Base-by-base conservation (phyloP, 2,888 invertebrate species). In the Biston betularia region DNA sequence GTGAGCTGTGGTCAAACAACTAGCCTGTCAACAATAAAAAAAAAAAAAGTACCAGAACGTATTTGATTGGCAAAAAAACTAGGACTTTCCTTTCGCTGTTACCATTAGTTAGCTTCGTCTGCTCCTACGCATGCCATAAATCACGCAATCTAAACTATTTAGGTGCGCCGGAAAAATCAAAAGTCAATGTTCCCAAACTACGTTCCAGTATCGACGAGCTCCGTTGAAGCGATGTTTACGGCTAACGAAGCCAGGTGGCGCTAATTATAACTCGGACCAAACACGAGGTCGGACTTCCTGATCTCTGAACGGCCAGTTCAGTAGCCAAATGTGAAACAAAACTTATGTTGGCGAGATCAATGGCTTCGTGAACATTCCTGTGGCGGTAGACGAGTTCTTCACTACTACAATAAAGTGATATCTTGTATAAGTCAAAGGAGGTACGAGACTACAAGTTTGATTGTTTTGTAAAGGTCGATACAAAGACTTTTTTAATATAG, bases 111-210 rank as follows among this genome's bases (percentile, higher is more conserved):
- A 55, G 24, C 38, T 8, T 9, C 40, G 15, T 15, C 46, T 49
- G 58, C 33, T 49, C 24, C 33, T 58, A 40, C 49, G 33, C 53
- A 44, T 11, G 33, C 24, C 58, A 55, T 67, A 63, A 62, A 67
- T 58, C 66, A 65, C 61, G 45, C 60, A 61, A 56, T 52, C 15
- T 34, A 24, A 57, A 57, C 68, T 68, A 68, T 67, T 67, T 58
- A 33, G 40, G 33, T 50, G 45, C 58, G 38, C 54, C 58, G 44
- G 54, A 68, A 57, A 67, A 68, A 63, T 63, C 59, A 63, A 50
- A 24, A 68, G 63, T 68, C 50, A 68, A 68, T 68, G 65, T 65
- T 71, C 63, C 56, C 55, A 59, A 62, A 57, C 61, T 11, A 54
- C 58, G 54, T 63, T 68, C 68, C 68, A 58, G 59, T 40, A 44